Conservation (phyloP, 2,113 vertebrate species). For the Tonatia bakeri region DNA sequence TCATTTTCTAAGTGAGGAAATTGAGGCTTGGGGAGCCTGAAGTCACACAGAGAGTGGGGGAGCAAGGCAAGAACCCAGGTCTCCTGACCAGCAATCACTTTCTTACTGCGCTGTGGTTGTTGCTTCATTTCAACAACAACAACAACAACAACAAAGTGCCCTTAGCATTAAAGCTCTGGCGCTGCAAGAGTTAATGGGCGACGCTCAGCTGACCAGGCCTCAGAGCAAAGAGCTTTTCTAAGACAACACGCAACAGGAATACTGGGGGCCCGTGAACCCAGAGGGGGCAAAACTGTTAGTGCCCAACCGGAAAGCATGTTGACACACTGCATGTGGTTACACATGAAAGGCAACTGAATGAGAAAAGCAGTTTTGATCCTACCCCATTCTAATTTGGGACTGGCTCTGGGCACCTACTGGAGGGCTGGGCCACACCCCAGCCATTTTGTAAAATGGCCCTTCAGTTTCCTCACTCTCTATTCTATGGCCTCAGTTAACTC, state of each 20-base stretch:
- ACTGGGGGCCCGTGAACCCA: constrained; percentile 67
- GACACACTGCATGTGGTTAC: constrained; percentile 74
- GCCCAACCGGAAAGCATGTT: constrained; percentile 67
- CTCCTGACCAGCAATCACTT: not conserved
- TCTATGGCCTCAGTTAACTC: constrained; percentile 18
- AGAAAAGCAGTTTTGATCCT: constrained; percentile 54
- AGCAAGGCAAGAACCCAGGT: not conserved
- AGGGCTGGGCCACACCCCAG: constrained; percentile 5
- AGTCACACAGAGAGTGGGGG: not conserved
- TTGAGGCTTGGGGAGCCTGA: not conserved
- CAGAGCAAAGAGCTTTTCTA: constrained; percentile 62
- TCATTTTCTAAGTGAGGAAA: constrained; percentile 54
- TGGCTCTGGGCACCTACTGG: constrained; percentile 70
- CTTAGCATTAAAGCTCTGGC: not conserved
- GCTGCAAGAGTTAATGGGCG: constrained; percentile 55
- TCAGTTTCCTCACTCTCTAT: not conserved
- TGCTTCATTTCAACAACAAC: not conserved
- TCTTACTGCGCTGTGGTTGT: not conserved
- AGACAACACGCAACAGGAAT: constrained; percentile 75
- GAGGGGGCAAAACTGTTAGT: constrained; percentile 56
- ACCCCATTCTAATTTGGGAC: constrained; percentile 56
- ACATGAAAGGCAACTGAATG: constrained; percentile 74
- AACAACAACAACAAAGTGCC: not conserved
- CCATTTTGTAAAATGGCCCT: constrained; percentile 54
- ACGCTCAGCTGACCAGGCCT: constrained; percentile 72